phyloP scores from a whole-genome alignment of 2,113 vertebrate genomes.

The Copsychus sechellarum region DNA sequence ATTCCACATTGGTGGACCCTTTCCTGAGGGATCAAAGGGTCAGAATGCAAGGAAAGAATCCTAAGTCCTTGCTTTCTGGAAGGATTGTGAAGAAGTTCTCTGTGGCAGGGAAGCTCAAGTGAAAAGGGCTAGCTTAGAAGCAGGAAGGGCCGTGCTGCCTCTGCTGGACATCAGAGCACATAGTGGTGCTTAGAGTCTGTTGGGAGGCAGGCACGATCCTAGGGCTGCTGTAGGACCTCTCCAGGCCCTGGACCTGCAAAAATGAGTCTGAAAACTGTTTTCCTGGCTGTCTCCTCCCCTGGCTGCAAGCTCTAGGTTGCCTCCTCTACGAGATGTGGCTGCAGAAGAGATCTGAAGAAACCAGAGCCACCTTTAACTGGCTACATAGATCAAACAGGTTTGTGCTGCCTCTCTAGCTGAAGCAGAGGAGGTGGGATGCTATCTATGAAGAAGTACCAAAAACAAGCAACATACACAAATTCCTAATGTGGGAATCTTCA shows the following conservation, averaged over 20 bases:
- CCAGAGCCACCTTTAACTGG: not conserved
- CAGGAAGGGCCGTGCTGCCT: not conserved
- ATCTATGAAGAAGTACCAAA: fast-evolving
- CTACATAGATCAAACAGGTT: not conserved
- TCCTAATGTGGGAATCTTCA: not conserved
- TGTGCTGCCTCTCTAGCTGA: not conserved
- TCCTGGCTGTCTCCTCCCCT: not conserved
- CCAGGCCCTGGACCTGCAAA: not conserved
- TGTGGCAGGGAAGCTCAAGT: fast-evolving
- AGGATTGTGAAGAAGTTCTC: not conserved
- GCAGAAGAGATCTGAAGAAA: not conserved
- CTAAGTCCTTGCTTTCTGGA: not conserved
- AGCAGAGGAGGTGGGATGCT: not conserved
- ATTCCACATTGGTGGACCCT: fast-evolving
- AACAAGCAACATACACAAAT: not conserved
- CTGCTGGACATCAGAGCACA: not conserved
- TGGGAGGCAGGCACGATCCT: not conserved
- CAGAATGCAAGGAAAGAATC: not conserved
- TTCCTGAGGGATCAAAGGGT: not conserved
- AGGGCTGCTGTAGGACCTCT: not conserved
- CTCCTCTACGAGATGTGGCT: fast-evolving
- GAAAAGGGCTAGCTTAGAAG: fast-evolving
- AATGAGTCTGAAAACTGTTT: fast-evolving
- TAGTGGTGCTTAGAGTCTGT: fast-evolving
- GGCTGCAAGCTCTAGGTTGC: not conserved